Percentiles rank a stretch among this genome's conserved stretches.
Evolutionary conservation across 2,797 vertebrate genomes (phyloP).

Genomic region (Coluber constrictor): DNA sequence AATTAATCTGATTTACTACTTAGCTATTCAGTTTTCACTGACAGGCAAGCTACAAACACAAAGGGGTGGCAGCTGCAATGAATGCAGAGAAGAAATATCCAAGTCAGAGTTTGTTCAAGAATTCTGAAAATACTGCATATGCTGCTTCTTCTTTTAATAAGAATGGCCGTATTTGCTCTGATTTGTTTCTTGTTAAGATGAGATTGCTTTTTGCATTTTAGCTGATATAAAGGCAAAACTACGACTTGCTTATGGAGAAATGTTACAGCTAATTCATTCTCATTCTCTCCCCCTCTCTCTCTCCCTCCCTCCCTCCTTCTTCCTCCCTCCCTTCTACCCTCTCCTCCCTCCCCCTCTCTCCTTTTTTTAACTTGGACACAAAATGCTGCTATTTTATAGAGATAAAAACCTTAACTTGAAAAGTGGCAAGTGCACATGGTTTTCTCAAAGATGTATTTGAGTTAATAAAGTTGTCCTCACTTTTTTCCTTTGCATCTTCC

Average conservation of each 20-base stretch:
- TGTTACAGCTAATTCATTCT: background rate
- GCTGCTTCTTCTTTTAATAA: background rate
- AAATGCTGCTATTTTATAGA: background rate
- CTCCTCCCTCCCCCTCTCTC: background rate
- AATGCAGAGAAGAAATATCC: background rate
- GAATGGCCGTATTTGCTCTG: background rate
- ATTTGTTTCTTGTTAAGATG: background rate
- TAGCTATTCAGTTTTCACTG: background rate
- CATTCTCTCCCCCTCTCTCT: no score
- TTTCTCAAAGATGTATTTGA: background rate
- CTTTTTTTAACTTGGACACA: background rate
- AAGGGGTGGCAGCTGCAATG: background rate
- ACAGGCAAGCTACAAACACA: background rate
- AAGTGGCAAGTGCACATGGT: background rate
- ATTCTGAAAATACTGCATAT: background rate
- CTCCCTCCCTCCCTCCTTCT: no score
- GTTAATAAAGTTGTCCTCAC: background rate
- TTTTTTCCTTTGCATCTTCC: constrained; percentile 22
- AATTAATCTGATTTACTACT: background rate
- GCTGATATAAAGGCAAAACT: background rate
- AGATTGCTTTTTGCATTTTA: background rate
- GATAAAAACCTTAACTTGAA: background rate
- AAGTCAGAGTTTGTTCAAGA: background rate
- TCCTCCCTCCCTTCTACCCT: no score
- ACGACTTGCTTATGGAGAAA: background rate